A percentile compares a stretch with the other conserved stretches of the same genome.
These are phyloP conservation scores for Pseudopipra pipra DNA, from an alignment of 2,113 vertebrate genomes.

Conservation along the genomic window DNA sequence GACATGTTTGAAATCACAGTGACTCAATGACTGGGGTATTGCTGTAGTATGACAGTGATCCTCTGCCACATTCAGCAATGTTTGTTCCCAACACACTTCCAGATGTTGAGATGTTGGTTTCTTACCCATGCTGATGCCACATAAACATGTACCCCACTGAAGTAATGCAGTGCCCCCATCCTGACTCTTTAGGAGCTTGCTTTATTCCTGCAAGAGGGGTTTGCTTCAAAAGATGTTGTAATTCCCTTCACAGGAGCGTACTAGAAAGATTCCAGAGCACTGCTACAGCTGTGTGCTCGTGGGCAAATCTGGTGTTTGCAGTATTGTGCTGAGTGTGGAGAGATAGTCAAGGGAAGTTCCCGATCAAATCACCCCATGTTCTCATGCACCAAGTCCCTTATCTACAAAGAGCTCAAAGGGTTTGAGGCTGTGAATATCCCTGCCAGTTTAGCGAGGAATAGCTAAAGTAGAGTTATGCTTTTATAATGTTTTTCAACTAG, in stretches of 20 bases:
- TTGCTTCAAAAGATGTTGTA: not conserved
- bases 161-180: not conserved
- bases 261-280: not conserved
- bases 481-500: not conserved
- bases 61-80: not conserved
- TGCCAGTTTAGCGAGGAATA: not conserved
- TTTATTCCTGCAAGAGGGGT: not conserved
- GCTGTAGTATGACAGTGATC: not conserved
- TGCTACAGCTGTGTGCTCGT: not conserved
- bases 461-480: not conserved
- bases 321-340: not conserved
- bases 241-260: not conserved
- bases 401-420: not conserved
- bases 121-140: not conserved
- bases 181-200: not conserved
- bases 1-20: not conserved
- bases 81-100: not conserved
- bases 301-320: not conserved
- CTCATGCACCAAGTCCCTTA: not conserved
- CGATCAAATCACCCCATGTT: not conserved
- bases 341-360: not conserved
- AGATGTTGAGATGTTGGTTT: not conserved
- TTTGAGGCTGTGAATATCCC: not conserved
- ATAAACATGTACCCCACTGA: not conserved
- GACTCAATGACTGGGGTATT: rapidly evolving